Conservation (phyloP, 2,888 invertebrate species). For the Xestia rhomboidea region DNA sequence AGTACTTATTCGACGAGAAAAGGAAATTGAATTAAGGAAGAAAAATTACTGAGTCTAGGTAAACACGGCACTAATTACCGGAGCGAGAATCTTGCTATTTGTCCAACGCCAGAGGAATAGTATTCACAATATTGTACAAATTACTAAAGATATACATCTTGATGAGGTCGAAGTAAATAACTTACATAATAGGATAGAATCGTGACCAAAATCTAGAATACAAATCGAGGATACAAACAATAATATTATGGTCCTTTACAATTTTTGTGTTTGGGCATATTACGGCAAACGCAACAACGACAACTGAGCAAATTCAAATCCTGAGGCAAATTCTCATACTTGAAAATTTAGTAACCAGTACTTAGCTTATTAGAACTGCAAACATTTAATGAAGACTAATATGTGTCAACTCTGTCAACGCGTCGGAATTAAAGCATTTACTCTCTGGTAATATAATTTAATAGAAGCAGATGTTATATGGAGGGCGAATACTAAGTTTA, state of each 20-base stretch:
- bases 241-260: too few relatives aligned
- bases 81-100: constrained; percentile 67
- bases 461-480: constrained; percentile 2
- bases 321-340: background rate
- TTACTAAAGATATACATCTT: constrained; percentile 43
- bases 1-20: constrained; percentile 19
- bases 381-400: constrained; percentile 19
- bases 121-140: constrained; percentile 63
- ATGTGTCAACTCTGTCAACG: constrained; percentile 24
- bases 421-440: constrained; percentile 7
- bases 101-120: constrained; percentile 64
- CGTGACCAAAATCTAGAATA: constrained; percentile 21
- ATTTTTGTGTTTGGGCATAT: background rate
- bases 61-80: constrained; percentile 73
- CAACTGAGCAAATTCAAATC: background rate
- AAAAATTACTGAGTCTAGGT: constrained; percentile 69
- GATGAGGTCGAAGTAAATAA: constrained; percentile 39
- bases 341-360: background rate
- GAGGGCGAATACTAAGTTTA: background rate
- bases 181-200: constrained; percentile 19
- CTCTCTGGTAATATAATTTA: constrained; percentile 17
- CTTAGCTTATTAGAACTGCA: constrained; percentile 17
- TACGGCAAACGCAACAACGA: background rate
- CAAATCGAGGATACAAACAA: background rate
- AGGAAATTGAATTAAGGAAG: constrained; percentile 59